Percentiles rank a stretch among this genome's conserved stretches.
These are phyloP conservation scores for Melospiza georgiana DNA, from an alignment of 2,113 vertebrate species.

Conservation along the genomic window DNA sequence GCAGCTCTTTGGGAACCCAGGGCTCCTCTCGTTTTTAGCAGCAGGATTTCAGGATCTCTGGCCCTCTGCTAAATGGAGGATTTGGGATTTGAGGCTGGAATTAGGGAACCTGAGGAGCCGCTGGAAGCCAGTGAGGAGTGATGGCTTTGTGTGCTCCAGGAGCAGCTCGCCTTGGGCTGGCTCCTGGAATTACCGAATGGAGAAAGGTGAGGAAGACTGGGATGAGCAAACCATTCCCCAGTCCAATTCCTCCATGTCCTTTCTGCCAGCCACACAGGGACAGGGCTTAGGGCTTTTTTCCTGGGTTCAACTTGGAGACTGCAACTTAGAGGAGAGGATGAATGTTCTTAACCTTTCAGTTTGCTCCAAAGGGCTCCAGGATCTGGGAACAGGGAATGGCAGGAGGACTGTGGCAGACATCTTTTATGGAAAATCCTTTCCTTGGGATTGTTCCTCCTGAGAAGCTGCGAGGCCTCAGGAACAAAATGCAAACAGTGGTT, in stretches of 20 bases:
- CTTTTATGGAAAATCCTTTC: no score
- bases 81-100: neutral
- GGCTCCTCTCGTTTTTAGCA: neutral
- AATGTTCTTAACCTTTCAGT: neutral
- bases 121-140: neutral
- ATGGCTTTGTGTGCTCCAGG: neutral
- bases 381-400: neutral
- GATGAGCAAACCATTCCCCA: neutral
- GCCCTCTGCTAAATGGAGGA: rapidly evolving
- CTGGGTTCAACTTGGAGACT: neutral
- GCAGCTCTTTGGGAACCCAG: rapidly evolving
- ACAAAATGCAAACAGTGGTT: no score
- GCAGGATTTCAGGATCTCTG: neutral
- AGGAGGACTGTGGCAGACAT: neutral
- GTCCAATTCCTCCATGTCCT: neutral
- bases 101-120: neutral
- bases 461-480: no score
- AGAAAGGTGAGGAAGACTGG: neutral
- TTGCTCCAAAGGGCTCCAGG: neutral
- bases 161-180: neutral
- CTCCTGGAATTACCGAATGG: neutral
- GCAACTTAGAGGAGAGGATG: rapidly evolving
- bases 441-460: no score
- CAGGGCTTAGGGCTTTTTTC: rapidly evolving
- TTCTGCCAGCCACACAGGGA: neutral